Conservation (phyloP, 2,888 invertebrate species). For the Lepidonotus clava region DNA sequence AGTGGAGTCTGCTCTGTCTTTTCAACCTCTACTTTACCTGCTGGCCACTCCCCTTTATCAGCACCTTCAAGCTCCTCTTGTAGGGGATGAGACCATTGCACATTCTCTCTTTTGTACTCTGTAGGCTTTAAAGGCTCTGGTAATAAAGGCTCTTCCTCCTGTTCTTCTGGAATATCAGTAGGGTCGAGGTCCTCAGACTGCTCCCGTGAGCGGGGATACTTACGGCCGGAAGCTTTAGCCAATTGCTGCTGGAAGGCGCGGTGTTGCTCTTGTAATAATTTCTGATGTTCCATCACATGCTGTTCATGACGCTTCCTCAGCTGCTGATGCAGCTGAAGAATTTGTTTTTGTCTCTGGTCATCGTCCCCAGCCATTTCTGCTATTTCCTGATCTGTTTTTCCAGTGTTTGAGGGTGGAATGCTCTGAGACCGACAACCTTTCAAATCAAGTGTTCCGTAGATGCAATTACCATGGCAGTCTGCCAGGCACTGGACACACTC, state of each 20-base stretch:
- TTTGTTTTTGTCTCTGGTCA: slow-evolving; percentile 41
- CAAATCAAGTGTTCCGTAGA: slow-evolving; percentile 25
- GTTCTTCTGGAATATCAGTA: not conserved
- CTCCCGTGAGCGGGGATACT: slow-evolving; percentile 6
- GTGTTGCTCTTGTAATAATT: slow-evolving; percentile 34
- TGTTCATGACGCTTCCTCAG: slow-evolving; percentile 25
- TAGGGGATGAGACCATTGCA: slow-evolving; percentile 7
- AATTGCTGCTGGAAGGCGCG: slow-evolving; percentile 43
- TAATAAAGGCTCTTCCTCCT: slow-evolving; percentile 13
- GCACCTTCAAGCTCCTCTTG: slow-evolving; percentile 20
- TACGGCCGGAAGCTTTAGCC: slow-evolving; percentile 25
- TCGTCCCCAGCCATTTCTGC: slow-evolving; percentile 11
- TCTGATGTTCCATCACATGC: slow-evolving; percentile 41
- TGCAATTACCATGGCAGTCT: slow-evolving; percentile 47
- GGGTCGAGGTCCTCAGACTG: not conserved
- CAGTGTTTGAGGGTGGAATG: not conserved
- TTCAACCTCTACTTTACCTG: not conserved
- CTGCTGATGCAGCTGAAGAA: slow-evolving; percentile 33
- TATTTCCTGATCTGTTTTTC: not conserved
- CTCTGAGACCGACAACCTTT: slow-evolving; percentile 32
- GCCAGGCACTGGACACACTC: slow-evolving; percentile 40
- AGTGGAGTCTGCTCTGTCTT: slow-evolving; percentile 45
- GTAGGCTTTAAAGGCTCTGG: slow-evolving; percentile 41
- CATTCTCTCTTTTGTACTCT: not conserved
- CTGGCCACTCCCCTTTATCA: slow-evolving; percentile 2